Evolutionary conservation across 2,797 vertebrate species (phyloP).

Genomic region (Sebastes jordani): DNA sequence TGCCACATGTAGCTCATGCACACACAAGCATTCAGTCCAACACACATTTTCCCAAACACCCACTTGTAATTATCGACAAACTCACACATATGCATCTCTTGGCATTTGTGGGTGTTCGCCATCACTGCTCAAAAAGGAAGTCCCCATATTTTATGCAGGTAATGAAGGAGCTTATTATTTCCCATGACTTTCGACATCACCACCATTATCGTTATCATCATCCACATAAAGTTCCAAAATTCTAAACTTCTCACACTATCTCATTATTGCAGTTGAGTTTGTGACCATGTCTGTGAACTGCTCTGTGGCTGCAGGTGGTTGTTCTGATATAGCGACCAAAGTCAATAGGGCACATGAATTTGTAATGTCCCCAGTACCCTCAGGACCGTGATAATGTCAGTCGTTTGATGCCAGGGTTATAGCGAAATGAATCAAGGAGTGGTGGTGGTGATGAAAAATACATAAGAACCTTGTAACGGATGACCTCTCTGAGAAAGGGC

Average conservation of each 20-base stretch:
- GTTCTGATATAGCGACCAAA: conserved; percentile 54
- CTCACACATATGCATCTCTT: conserved; percentile 30
- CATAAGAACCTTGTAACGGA: conserved; percentile 60
- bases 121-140: conserved; percentile 1
- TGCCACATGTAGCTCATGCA: neutral
- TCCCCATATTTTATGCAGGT: conserved; percentile 20
- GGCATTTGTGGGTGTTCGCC: conserved; percentile 35
- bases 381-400: conserved; percentile 71
- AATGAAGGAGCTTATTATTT: conserved; percentile 57
- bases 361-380: conserved; percentile 62
- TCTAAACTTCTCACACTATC: conserved; percentile 2
- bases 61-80: conserved; percentile 37
- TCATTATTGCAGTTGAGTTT: conserved; percentile 41
- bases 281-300: conserved; percentile 6
- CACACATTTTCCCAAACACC: neutral
- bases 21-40: neutral
- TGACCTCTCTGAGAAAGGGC: conserved; percentile 52
- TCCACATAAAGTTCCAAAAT: neutral
- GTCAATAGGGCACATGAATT: conserved; percentile 73
- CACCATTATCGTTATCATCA: conserved; percentile 4
- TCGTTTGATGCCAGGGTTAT: conserved; percentile 64
- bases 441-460: conserved; percentile 72
- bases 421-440: conserved; percentile 63
- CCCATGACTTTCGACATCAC: conserved; percentile 14
- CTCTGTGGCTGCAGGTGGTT: conserved; percentile 48